Percentiles rank a stretch among this genome's conserved stretches.
Conservation (phyloP, 2,888 invertebrate genomes). For the Drosophila suboccidentalis region DNA sequence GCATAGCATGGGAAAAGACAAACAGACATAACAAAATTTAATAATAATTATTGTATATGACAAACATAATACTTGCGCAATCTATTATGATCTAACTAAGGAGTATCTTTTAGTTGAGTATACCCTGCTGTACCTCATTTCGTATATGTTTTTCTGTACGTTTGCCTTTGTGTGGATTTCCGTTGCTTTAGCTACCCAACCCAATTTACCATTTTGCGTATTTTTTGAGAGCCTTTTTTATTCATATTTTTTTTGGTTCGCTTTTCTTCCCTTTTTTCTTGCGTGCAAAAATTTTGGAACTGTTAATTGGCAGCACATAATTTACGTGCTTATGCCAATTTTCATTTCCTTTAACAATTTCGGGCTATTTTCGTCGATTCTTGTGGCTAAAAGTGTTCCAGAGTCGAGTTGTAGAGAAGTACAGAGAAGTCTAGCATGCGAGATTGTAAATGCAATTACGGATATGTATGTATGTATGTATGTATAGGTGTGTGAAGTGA, state of each 20-base stretch:
- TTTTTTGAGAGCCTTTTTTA: conserved; percentile 60
- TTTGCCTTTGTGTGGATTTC: conserved; percentile 21
- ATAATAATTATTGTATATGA: neutral
- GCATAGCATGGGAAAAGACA: neutral
- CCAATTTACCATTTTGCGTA: conserved; percentile 18
- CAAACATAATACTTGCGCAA: neutral
- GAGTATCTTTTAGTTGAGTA: neutral
- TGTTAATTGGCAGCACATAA: conserved; percentile 82
- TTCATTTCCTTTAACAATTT: conserved; percentile 59
- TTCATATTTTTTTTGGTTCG: conserved; percentile 8
- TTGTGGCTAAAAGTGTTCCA: conserved; percentile 16
- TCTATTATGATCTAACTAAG: neutral
- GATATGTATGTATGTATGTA: conserved; percentile 13
- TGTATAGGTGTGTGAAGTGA: conserved; percentile 1
- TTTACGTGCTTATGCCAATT: conserved; percentile 78
- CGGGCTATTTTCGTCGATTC: conserved; percentile 46
- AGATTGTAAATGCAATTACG: conserved; percentile 67
- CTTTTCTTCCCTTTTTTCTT: conserved; percentile 28
- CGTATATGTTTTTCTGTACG: conserved; percentile 19
- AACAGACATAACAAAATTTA: neutral
- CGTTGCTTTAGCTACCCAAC: conserved; percentile 18
- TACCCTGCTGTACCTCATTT: neutral
- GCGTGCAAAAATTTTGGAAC: conserved; percentile 68
- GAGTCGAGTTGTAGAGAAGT: neutral
- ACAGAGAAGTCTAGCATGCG: conserved; percentile 37